Conservation (phyloP, 2,113 vertebrate genomes). For the Perognathus longimembris region DNA sequence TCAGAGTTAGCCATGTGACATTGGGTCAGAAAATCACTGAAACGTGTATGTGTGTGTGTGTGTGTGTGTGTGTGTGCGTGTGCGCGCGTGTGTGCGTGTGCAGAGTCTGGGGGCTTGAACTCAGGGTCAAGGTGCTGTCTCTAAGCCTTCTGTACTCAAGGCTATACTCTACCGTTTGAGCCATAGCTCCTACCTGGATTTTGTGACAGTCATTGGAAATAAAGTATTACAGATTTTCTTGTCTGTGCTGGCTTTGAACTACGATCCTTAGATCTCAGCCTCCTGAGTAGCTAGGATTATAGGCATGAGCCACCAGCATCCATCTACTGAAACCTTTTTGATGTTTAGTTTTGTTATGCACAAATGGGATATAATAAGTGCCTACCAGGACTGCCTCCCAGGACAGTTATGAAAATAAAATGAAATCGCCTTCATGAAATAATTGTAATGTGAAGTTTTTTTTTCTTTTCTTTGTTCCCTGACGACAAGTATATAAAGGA, state of each 20-base stretch:
- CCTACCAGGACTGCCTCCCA: background rate
- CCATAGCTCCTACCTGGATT: too few species aligned
- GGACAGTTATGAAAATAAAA: slow-evolving; percentile 21
- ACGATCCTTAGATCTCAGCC: too few species aligned
- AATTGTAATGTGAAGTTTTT: background rate
- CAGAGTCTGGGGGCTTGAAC: background rate
- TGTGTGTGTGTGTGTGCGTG: too few species aligned
- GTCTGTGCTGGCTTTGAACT: too few species aligned
- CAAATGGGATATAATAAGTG: slow-evolving; percentile 32
- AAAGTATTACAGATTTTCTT: too few species aligned
- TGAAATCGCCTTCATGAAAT: background rate
- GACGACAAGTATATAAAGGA: background rate
- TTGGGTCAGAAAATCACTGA: slow-evolving; percentile 1
- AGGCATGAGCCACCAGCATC: too few species aligned
- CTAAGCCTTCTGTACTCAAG: too few species aligned
- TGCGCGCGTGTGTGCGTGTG: too few species aligned
- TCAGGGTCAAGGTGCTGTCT: background rate
- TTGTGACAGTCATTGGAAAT: too few species aligned
- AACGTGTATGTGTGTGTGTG: background rate
- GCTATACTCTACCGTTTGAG: too few species aligned
- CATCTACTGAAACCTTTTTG: slow-evolving; percentile 9
- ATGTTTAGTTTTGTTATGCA: slow-evolving; percentile 31
- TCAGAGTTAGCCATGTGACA: background rate
- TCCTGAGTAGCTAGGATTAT: too few species aligned
- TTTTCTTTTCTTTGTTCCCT: slow-evolving; percentile 12